Conservation (phyloP, 2,113 vertebrate species). For the pig (Sus scrofa) region DNA sequence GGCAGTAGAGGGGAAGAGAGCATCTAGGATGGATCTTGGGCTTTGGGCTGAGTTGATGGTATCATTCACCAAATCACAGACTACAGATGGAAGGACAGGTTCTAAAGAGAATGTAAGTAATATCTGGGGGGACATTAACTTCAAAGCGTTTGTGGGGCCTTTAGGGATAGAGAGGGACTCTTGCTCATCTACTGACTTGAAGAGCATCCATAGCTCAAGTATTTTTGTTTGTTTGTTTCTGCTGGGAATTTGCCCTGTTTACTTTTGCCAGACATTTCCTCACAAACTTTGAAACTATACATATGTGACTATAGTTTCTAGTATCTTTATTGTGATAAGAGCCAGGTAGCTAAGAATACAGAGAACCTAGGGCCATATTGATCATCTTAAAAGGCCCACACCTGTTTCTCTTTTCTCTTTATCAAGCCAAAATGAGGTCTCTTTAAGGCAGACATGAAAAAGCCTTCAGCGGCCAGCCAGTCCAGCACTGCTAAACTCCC, state of each 20-base stretch:
- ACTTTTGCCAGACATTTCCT: not conserved
- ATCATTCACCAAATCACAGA: not conserved
- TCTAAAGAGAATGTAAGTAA: not conserved
- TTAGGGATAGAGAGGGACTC: not conserved
- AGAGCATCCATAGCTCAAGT: not conserved
- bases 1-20: not conserved
- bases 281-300: not conserved
- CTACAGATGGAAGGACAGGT: not conserved
- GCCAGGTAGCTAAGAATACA: constrained; percentile 2
- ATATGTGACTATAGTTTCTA: not conserved
- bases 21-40: not conserved
- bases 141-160: not conserved
- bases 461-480: not conserved
- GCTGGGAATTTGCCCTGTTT: not conserved
- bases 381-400: constrained; percentile 9
- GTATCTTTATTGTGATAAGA: not conserved
- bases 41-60: not conserved
- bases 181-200: not conserved
- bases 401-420: not conserved
- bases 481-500: not conserved
- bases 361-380: not conserved
- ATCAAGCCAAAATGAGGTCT: not conserved
- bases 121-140: not conserved
- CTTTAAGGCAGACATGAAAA: not conserved
- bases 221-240: not conserved